phyloP scores from a whole-genome alignment of 2,888 invertebrate genomes.

The Drosophila eohydei region DNA sequence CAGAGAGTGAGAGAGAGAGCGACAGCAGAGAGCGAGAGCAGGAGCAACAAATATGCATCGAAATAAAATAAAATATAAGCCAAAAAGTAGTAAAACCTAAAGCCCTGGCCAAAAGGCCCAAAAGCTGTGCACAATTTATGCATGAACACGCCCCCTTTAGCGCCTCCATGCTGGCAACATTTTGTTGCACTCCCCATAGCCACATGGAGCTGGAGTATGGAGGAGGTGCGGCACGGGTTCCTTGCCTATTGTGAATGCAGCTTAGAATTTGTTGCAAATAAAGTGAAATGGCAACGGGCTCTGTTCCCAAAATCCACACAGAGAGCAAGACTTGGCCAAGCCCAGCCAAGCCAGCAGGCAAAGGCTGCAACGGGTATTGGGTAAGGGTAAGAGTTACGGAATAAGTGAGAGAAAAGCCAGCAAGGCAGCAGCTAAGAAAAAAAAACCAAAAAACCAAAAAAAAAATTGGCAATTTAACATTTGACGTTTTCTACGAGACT shows the following conservation, averaged over 20 bases:
- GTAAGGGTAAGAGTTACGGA: not conserved
- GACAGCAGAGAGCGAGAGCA: not conserved
- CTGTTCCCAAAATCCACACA: constrained; percentile 72
- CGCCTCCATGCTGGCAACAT: constrained; percentile 46
- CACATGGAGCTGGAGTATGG: constrained; percentile 4
- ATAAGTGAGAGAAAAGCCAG: constrained; percentile 46
- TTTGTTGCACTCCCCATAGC: constrained; percentile 64
- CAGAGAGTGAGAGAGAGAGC: not conserved
- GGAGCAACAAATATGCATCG: constrained; percentile 63
- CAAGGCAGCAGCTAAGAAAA: constrained; percentile 42
- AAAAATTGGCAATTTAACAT: constrained; percentile 79
- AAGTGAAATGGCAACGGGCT: constrained; percentile 77
- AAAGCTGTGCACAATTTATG: constrained; percentile 79
- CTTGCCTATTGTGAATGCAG: constrained; percentile 77
- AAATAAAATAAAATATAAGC: constrained; percentile 78
- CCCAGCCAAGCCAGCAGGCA: constrained; percentile 2
- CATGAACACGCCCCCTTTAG: constrained; percentile 58
- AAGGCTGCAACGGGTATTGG: constrained; percentile 1
- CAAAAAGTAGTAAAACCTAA: constrained; percentile 74
- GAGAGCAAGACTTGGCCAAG: constrained; percentile 2
- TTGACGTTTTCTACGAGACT: constrained; percentile 80
- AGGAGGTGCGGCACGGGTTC: not conserved
- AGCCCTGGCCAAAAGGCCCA: constrained; percentile 69
- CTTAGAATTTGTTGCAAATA: constrained; percentile 79
- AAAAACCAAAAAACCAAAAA: not conserved